Percentiles rank a stretch among this genome's conserved stretches.
Evolutionary conservation across 2,113 vertebrate genomes (phyloP).

Genomic region (Tychaedon coryphoeus): DNA sequence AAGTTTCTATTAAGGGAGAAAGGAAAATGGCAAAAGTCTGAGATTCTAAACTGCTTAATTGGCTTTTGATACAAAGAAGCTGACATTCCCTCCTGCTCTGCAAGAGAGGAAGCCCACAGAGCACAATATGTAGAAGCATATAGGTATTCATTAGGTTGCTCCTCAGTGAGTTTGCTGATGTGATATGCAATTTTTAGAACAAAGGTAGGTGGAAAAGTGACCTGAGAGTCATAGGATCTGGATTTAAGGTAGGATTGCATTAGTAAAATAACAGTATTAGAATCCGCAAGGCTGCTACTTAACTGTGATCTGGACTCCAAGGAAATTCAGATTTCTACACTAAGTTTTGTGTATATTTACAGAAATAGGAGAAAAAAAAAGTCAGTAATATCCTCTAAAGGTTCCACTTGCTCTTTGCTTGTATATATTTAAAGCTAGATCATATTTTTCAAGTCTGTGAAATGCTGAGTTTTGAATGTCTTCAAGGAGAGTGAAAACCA

Average conservation of each 20-base stretch:
- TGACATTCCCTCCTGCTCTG: not conserved
- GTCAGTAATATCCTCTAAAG: not conserved
- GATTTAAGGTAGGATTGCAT: not conserved
- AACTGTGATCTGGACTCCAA: not conserved
- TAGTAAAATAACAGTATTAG: not conserved
- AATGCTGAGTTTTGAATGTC: not conserved
- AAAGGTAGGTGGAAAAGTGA: not conserved
- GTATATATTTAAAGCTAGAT: not conserved
- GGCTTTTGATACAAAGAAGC: not conserved
- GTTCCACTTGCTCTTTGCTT: not conserved
- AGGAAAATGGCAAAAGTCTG: not conserved
- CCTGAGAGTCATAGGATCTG: not conserved
- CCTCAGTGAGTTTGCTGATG: not conserved
- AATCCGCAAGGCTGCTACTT: not conserved
- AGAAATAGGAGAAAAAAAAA: not conserved
- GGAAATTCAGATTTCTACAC: not conserved
- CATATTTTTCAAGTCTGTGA: not conserved
- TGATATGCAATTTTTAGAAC: not conserved
- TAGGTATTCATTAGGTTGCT: not conserved
- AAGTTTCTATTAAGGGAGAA: not conserved
- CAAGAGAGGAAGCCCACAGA: not conserved
- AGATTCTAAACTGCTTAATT: not conserved
- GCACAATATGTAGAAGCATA: not conserved
- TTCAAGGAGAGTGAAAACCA: not conserved
- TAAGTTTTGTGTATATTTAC: not conserved